phyloP scores from a whole-genome alignment of 1,140 invertebrate species.

The Acromyrmex heyeri region DNA sequence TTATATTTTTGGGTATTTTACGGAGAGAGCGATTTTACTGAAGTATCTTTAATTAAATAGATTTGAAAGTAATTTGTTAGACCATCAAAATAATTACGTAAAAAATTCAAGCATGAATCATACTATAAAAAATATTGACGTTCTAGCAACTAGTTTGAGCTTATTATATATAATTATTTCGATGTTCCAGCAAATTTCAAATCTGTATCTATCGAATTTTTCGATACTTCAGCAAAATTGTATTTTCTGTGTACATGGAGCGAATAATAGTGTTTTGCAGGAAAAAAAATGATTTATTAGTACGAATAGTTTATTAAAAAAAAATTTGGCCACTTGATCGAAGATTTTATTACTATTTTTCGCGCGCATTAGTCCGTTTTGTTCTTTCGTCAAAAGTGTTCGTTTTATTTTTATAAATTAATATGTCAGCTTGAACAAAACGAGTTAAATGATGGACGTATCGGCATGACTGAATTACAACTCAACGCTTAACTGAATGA shows the following conservation, averaged over 20 bases:
- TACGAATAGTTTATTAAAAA: neutral
- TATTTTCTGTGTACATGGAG: too few species aligned
- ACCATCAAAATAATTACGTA: too few species aligned
- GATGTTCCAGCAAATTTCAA: too few species aligned
- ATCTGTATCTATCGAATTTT: too few species aligned
- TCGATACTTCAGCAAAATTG: too few species aligned
- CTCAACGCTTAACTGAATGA: slow-evolving; percentile 33
- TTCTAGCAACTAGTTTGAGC: too few species aligned
- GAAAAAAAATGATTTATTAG: neutral
- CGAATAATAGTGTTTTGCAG: neutral
- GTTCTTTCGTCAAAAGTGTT: neutral
- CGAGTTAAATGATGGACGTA: slow-evolving; percentile 46
- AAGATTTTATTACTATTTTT: neutral
- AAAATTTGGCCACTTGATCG: neutral
- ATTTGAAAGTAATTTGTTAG: too few species aligned
- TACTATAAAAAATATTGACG: too few species aligned
- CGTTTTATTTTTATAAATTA: slow-evolving; percentile 10
- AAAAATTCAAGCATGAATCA: too few species aligned
- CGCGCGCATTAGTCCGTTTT: neutral
- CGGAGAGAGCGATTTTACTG: too few species aligned
- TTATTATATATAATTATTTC: too few species aligned
- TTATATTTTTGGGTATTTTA: neutral
- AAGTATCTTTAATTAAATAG: too few species aligned
- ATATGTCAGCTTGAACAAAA: slow-evolving; percentile 3
- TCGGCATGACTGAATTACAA: slow-evolving; percentile 39